Evolutionary conservation across 1,140 invertebrate genomes (phyloP), one percentile per base, ranked within the genome.

Genomic region (Drosophila nigromelanica): DNA sequence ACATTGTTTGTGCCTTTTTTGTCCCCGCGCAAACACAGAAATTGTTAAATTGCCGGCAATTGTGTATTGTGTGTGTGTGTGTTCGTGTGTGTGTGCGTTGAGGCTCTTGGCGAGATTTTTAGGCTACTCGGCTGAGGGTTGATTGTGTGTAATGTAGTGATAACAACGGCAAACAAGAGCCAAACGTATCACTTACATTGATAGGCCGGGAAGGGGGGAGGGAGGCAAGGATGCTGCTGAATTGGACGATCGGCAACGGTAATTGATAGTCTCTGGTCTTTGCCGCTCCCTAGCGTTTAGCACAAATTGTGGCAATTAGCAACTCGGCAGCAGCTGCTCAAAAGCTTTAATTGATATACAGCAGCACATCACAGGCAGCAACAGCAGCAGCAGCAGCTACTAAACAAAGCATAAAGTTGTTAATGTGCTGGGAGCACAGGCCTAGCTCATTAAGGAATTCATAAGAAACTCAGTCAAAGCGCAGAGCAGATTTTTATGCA

Each of bases 381-480:
- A 12, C 18, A 30, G 55, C 55, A 37, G 24, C 45, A 21, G 21
- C 30, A 15, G 37, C 64, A 35, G 43, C 14, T 35, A 64, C 60
- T 75, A 75, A 89, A 87, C 82, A 87, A 89, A 79, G 79, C 82
- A 87, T 79, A 89, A 87, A 87, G 83, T 87, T 87, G 83, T 89
- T 87, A 87, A 87, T 89, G 62, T 10, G 48, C 35, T 54, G 27
- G 15, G n/a, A 10, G 73, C 78, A 55, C 81, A 87, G 78, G 75
- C 81, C 51, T 51, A 64, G 81, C 83, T 87, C 83, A 87, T 87
- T 87, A 87, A 47, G 66, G 48, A 83, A 77, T 87, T 87, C 83
- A 77, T 52, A 39, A 39, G 83, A 87, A 87, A 87, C 63, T 18
- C 54, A 42, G 21, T 48, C 39, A 43, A 55, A 72, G 64, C 37